Evolutionary conservation across 1,140 invertebrate species (phyloP), one percentile per base, ranked within the genome.

Genomic region (Leucophenga varia): DNA sequence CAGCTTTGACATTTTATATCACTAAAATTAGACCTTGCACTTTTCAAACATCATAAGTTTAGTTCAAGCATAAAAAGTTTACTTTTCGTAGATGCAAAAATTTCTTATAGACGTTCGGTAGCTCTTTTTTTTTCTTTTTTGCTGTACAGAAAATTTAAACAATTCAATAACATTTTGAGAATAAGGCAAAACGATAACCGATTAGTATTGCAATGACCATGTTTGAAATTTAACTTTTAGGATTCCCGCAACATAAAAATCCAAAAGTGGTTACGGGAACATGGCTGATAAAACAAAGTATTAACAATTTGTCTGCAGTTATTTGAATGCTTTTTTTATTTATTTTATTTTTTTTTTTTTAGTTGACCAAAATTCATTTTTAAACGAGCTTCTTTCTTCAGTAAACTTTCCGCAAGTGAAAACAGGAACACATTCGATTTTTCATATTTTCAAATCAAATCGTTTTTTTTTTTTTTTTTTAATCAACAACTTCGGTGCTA

Each of bases 401-500:
- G 7, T 30, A n/a, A 30, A 30, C 7, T 30, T 30, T 30, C 12
- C 25, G 7, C 12, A 8, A 30, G n/a, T 30, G n/a, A 30, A 30
- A 30, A 30, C 25, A 30, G 25, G 25, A 30, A 35, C 32, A 7
- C 3, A 3, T 1, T 3, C 12, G 13, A 19, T 20, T 20, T 20
- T 20, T 19, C 21, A 18, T 12, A 19, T 9, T 38, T 38, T 37
- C 21, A 7, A 19, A 20, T 6, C 10, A 36, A 36, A n/a, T 38
- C 21, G 19, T n/a, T 38, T 38, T 38, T 20, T 20, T 20, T 13
- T 16, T 32, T 32, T 37, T 36, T 48, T 54, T 52, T 43, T 40
- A 67, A 47, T 58, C 60, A 45, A 25, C 8, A 14, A 31, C 13
- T n/a, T n/a, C 12, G 32, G 30, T 31, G 16, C 6, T 45, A 21